Conservation (phyloP, 2,888 invertebrate genomes). For the Nomada goodeniana region DNA sequence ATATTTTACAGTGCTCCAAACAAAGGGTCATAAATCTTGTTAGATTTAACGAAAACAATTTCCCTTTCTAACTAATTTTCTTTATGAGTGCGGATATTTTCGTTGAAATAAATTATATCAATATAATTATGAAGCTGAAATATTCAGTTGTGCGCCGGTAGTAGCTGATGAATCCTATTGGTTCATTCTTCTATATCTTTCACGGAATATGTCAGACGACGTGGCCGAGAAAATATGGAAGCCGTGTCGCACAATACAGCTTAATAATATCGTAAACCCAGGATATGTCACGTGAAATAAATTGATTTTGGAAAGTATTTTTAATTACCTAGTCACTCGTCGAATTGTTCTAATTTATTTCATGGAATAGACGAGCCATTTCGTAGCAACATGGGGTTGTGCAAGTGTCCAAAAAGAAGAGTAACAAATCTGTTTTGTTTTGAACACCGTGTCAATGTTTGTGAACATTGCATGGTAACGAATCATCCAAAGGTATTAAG, state of each 20-base stretch:
- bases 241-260: conserved; percentile 30
- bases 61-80: neutral
- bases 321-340: conserved; percentile 2
- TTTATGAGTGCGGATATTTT: neutral
- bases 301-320: conserved; percentile 9
- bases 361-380: conserved; percentile 15
- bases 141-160: conserved; percentile 25
- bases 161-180: conserved; percentile 24
- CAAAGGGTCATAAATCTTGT: too few species aligned
- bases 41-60: neutral
- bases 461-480: conserved; percentile 98
- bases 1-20: too few species aligned
- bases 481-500: conserved; percentile 95
- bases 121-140: neutral
- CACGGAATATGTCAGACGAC: conserved; percentile 68
- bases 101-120: neutral
- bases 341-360: conserved; percentile 11
- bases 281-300: conserved; percentile 39
- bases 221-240: conserved; percentile 69
- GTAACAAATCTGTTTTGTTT: conserved; percentile 99
- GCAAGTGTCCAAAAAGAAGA: conserved; percentile 98
- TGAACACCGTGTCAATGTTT: conserved; percentile 99
- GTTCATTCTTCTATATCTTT: conserved; percentile 45
- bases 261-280: conserved; percentile 22
- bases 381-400: conserved; percentile 93